Percentiles rank a stretch among this genome's conserved stretches.
These are phyloP conservation scores for Cardinalis cardinalis DNA, from an alignment of 2,113 vertebrate genomes.

Conservation along the genomic window DNA sequence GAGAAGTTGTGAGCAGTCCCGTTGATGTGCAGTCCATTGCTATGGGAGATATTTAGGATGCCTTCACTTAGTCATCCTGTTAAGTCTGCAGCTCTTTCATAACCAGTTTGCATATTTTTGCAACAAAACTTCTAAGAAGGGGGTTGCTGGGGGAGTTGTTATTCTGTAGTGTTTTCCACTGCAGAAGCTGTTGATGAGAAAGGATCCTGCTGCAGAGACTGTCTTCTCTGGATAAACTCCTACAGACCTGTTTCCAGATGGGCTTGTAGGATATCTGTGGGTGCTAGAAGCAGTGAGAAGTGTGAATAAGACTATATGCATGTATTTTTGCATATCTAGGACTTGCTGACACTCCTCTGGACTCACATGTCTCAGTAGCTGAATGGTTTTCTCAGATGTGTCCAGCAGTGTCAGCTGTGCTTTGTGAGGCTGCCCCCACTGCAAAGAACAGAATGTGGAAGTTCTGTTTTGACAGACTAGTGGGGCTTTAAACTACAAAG, in stretches of 20 bases:
- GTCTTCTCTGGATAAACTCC: not conserved
- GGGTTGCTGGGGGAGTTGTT: not conserved
- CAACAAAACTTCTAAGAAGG: not conserved
- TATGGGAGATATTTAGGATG: not conserved
- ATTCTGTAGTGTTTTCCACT: not conserved
- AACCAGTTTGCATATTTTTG: not conserved
- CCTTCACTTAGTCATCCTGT: not conserved
- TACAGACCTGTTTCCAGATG: constrained; percentile 9
- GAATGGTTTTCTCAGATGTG: not conserved
- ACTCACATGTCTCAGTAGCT: not conserved
- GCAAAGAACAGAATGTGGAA: not conserved
- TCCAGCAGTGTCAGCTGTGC: not conserved
- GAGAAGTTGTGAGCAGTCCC: not conserved
- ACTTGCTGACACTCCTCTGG: not conserved
- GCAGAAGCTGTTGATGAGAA: not conserved
- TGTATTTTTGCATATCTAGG: not conserved
- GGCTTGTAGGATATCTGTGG: not conserved
- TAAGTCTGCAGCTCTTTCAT: not conserved
- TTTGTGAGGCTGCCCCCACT: not conserved
- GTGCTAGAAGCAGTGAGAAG: not conserved
- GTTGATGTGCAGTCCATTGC: not conserved
- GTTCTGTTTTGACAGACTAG: not conserved
- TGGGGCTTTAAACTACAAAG: not conserved
- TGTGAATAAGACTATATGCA: not conserved
- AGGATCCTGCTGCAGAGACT: not conserved